Evolutionary conservation across 2,113 vertebrate genomes (phyloP).

Genomic region (Choloepus hoffmanni): DNA sequence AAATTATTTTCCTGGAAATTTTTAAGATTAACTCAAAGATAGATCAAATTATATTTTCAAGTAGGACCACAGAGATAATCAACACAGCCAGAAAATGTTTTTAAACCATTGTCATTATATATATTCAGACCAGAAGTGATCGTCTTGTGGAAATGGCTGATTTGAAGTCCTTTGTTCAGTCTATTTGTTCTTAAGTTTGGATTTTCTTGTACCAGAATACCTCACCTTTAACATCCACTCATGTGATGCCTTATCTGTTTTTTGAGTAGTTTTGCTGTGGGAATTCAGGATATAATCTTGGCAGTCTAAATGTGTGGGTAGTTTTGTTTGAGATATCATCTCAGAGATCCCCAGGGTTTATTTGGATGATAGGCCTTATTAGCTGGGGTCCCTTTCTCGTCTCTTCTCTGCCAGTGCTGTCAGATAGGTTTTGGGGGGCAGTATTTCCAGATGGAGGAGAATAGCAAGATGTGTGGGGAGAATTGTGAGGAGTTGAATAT

Average conservation of each 20-base stretch:
- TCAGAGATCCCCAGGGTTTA: conserved; percentile 20
- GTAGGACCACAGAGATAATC: conserved; percentile 39
- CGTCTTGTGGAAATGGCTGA: not conserved
- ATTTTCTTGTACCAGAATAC: conserved; percentile 7
- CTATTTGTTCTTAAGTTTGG: conserved; percentile 7
- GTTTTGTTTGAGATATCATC: conserved; percentile 17
- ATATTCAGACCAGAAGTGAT: conserved; percentile 13
- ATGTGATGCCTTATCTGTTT: not conserved
- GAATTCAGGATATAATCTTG: conserved; percentile 34
- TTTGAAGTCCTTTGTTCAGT: conserved; percentile 46
- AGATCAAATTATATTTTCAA: conserved; percentile 51
- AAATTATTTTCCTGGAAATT: conserved; percentile 61
- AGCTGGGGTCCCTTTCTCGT: not conserved
- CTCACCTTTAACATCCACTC: not conserved
- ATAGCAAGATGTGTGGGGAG: not conserved
- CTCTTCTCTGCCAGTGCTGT: not conserved
- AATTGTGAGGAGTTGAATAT: not conserved
- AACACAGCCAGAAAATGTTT: not conserved
- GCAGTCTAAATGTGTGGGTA: conserved; percentile 19
- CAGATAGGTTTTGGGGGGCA: not conserved
- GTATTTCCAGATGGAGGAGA: not conserved
- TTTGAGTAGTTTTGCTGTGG: conserved; percentile 24
- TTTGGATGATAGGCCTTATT: not conserved
- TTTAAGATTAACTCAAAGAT: conserved; percentile 38
- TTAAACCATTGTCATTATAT: not conserved